Base-by-base conservation (phyloP, 2,797 vertebrate genomes). In the Buceros bicornis region DNA sequence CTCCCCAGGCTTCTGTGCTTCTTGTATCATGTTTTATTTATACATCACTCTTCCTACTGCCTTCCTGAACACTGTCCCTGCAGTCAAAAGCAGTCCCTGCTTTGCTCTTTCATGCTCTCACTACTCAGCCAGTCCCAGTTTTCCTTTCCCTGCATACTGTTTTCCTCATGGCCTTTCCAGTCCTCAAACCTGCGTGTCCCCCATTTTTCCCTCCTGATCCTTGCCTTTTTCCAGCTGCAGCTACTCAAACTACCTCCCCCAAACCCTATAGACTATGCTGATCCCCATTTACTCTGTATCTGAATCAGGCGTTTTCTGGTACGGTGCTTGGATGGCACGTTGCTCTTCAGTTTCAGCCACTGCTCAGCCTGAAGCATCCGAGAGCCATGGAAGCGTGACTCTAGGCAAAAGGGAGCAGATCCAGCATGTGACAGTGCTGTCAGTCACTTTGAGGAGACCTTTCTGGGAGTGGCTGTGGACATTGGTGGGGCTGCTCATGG, bases 1-100 rank as follows among this genome's bases (percentile, higher is more conserved):
- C 54, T 94, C 31, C 57, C 18, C 13, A 61, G 45, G 42, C 53
- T 91, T 67, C 84, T 95, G 20, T 70, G 37, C 42, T 82, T 67
- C 69, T 88, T 57, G 31, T 60, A 42, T 14, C 15, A 37, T 85
- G 29, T 88, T 95, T 93, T 86, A 88, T 93, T 95, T 88, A 83
- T 74, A 19, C n/a, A 78, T 28, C 7, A 5, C 21, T 86, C 57
- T 91, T 93, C 57, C 58, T 74, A 10, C 69, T 91, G 66, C 29
- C 22, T 66, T 93, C 70, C 67, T 66, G 29, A 80, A 69, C 61
- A 54, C 4, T 62, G 33, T 33, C 33, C 33, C 33, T 33, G 33
- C 33, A 33, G 33, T 33, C 33, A 33, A 33, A 33, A 33, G 33
- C 33, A 81, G 54, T 33, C 47, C 21, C 25, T 62, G 45, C 54